Evolutionary conservation across 2,113 vertebrate species (phyloP).

Genomic region (Neogobius melanostomus): DNA sequence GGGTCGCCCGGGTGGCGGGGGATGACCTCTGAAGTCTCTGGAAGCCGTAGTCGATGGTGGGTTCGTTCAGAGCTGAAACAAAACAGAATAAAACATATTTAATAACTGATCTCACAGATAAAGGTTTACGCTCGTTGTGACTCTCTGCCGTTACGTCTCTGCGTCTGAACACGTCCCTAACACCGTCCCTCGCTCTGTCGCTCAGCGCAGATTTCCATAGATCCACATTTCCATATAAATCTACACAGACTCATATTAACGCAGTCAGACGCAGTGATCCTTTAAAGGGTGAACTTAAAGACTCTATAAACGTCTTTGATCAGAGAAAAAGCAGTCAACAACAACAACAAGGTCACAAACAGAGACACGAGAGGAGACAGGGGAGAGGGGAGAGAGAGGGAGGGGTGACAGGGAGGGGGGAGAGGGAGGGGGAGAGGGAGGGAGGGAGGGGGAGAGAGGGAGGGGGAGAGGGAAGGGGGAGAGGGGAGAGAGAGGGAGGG

Average conservation of each 20-base stretch:
- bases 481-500: not conserved
- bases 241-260: not conserved
- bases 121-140: no score
- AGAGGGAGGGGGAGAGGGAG: not conserved
- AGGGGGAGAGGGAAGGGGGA: not conserved
- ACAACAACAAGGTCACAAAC: conserved; percentile 7
- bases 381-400: not conserved
- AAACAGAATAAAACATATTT: not conserved
- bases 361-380: not conserved
- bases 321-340: not conserved
- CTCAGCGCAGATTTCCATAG: not conserved
- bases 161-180: no score
- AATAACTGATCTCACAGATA: no score
- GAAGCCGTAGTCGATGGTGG: conserved; percentile 71
- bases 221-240: conserved; percentile 2
- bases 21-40: conserved; percentile 73
- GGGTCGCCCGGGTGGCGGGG: conserved; percentile 69
- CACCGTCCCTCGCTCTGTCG: no score
- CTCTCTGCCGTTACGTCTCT: no score
- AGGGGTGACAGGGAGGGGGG: not conserved
- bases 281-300: conserved; percentile 12
- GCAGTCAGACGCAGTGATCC: not conserved
- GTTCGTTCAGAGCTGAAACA: conserved; percentile 61
- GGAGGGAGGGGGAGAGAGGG: not conserved
- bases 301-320: not conserved